phyloP scores from a whole-genome alignment of 2,888 invertebrate genomes.

The Unio delphinus region DNA sequence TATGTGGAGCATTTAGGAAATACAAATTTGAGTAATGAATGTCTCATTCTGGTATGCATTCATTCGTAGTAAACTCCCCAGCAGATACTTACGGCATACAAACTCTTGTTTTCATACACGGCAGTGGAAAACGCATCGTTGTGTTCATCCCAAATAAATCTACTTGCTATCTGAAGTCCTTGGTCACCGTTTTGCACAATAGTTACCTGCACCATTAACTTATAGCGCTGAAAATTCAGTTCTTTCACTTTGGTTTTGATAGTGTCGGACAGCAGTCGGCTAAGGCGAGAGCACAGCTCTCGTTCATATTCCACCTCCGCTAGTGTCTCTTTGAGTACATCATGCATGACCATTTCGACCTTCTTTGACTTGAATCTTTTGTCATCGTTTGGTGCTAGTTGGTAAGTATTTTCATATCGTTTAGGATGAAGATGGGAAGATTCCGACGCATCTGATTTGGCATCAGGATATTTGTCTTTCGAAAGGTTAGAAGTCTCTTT shows the following conservation, averaged over 20 bases:
- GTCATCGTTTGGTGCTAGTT: constrained; percentile 33
- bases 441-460: too few relatives aligned
- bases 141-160: constrained; percentile 49
- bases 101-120: constrained; percentile 32
- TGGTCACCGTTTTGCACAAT: constrained; percentile 47
- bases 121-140: constrained; percentile 46
- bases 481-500: too few relatives aligned
- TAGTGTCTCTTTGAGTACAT: constrained; percentile 30
- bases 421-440: too few relatives aligned
- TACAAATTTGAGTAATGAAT: too few relatives aligned
- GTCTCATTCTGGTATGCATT: background rate
- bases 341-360: constrained; percentile 39
- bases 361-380: constrained; percentile 29
- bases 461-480: too few relatives aligned
- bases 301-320: constrained; percentile 38
- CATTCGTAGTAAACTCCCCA: constrained; percentile 47
- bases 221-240: constrained; percentile 44
- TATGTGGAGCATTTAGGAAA: too few relatives aligned
- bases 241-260: constrained; percentile 46
- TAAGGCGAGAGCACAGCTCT: constrained; percentile 34
- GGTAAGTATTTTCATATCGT: constrained; percentile 37
- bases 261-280: constrained; percentile 38
- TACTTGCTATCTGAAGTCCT: constrained; percentile 41
- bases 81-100: constrained; percentile 50
- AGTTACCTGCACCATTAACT: constrained; percentile 47